Evolutionary conservation across 2,113 vertebrate genomes (phyloP).

Genomic region (Vanacampus margaritifer): DNA sequence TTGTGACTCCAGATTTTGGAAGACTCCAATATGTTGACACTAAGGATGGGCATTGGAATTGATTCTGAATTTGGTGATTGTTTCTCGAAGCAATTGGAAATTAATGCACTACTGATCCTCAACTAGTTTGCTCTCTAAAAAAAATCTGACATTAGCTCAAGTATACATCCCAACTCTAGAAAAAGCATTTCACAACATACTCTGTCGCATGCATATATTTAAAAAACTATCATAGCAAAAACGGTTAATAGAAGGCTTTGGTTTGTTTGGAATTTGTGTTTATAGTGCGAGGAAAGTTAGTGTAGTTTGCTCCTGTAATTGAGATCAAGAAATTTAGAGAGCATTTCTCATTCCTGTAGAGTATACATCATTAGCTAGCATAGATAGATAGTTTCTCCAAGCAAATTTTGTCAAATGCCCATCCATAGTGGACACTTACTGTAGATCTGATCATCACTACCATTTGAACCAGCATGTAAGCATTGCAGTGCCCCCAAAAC

Average conservation of each 20-base stretch:
- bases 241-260: background rate
- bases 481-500: constrained; percentile 31
- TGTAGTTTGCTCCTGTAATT: background rate
- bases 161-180: too few species aligned
- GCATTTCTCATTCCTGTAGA: too few species aligned
- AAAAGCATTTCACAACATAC: too few species aligned
- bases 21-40: constrained; percentile 41
- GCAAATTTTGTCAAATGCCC: background rate
- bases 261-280: background rate
- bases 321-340: too few species aligned
- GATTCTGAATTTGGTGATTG: background rate
- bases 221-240: background rate
- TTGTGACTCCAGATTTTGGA: constrained; percentile 19
- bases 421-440: constrained; percentile 29
- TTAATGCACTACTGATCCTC: background rate
- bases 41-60: background rate
- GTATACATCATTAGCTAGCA: background rate
- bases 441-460: constrained; percentile 12
- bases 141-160: background rate
- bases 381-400: background rate
- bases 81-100: too few species aligned
- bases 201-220: too few species aligned
- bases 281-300: background rate
- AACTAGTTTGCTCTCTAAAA: background rate
- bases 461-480: constrained; percentile 30